Evolutionary conservation across 2,797 vertebrate genomes (phyloP).

Genomic region (Anguilla marmorata): DNA sequence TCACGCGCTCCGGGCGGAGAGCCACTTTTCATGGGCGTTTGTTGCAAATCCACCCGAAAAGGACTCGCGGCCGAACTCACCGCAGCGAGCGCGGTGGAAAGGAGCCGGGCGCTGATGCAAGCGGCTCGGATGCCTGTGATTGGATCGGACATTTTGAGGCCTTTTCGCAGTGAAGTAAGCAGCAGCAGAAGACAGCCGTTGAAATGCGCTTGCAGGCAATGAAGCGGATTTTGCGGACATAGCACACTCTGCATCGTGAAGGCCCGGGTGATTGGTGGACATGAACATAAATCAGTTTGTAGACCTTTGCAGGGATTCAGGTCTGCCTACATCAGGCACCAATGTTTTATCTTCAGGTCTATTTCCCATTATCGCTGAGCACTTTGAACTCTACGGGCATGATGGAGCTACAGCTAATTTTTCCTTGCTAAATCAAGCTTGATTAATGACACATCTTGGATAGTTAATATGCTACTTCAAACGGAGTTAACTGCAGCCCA

Average conservation of each 20-base stretch:
- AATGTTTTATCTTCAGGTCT: slow-evolving; percentile 52
- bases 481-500: slow-evolving; percentile 12
- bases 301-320: slow-evolving; percentile 57
- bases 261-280: slow-evolving; percentile 48
- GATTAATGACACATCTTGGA: slow-evolving; percentile 54
- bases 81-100: background rate
- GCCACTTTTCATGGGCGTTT: background rate
- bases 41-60: background rate
- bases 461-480: slow-evolving; percentile 34
- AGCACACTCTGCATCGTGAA: slow-evolving; percentile 15
- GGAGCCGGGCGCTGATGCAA: background rate
- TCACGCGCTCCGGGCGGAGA: background rate
- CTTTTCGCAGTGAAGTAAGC: background rate
- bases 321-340: slow-evolving; percentile 57
- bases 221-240: slow-evolving; percentile 47
- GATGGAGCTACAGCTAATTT: slow-evolving; percentile 55
- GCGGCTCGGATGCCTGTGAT: background rate
- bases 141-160: background rate
- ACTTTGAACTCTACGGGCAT: slow-evolving; percentile 44
- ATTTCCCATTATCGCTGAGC: slow-evolving; percentile 53
- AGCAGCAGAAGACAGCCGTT: slow-evolving; percentile 23
- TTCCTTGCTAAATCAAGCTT: slow-evolving; percentile 56
- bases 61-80: background rate
- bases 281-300: slow-evolving; percentile 57
- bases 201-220: slow-evolving; percentile 62